Percentiles rank a stretch among this genome's conserved stretches.
phyloP scores from a whole-genome alignment of 1,140 invertebrate species.

The Sminthurinus signatus region DNA sequence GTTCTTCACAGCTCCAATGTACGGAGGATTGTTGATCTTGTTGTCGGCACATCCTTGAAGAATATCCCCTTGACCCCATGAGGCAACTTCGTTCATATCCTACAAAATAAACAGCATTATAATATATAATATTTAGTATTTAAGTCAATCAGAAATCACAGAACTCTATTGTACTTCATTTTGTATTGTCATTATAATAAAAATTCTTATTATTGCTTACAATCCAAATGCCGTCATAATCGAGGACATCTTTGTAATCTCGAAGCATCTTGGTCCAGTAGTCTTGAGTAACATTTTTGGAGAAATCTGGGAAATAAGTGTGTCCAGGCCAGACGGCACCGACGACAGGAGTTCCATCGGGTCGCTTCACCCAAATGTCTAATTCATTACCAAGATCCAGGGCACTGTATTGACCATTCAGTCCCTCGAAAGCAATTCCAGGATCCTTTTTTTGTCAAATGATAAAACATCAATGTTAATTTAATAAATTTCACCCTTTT shows the following conservation, averaged over 20 bases:
- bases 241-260: constrained; percentile 26
- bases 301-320: constrained; percentile 38
- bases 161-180: too few species aligned
- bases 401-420: constrained; percentile 27
- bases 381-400: constrained; percentile 38
- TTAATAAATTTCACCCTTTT: not conserved
- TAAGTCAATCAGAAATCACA: too few species aligned
- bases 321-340: constrained; percentile 46
- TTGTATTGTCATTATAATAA: too few species aligned
- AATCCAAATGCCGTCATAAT: constrained; percentile 39
- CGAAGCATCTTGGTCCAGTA: constrained; percentile 35
- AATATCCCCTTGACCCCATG: constrained; percentile 25
- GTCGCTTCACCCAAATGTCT: constrained; percentile 40
- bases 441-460: constrained; percentile 25
- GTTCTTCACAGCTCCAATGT: constrained; percentile 27
- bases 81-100: constrained; percentile 41
- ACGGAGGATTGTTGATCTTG: constrained; percentile 38
- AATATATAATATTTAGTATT: too few species aligned
- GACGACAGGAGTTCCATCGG: constrained; percentile 33
- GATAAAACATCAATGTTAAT: not conserved
- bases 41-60: constrained; percentile 32
- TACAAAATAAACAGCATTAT: constrained; percentile 2
- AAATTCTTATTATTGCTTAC: too few species aligned
- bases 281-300: constrained; percentile 21
- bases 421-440: constrained; percentile 20